These are phyloP conservation scores for Platycnemis pennipes DNA, from an alignment of 2,888 invertebrate species.

Conservation along the genomic window DNA sequence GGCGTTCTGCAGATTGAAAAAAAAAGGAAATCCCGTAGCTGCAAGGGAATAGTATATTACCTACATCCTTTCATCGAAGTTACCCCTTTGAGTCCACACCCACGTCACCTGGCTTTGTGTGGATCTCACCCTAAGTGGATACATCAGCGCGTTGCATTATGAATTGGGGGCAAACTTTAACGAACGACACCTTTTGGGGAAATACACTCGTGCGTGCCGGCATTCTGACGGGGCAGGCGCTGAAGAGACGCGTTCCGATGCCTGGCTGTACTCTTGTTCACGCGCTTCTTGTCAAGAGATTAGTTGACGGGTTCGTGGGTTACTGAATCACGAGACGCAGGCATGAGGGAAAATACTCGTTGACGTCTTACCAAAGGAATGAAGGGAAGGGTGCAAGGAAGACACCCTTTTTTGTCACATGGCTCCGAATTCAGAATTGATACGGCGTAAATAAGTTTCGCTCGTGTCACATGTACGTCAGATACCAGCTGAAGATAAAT, in stretches of 20 bases:
- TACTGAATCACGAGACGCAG: not conserved
- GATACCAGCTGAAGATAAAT: no score
- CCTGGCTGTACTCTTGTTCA: not conserved
- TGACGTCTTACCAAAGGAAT: no score
- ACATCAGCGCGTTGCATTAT: not conserved
- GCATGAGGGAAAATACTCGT: no score
- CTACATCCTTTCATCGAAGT: not conserved
- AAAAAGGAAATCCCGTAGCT: not conserved
- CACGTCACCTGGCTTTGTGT: not conserved
- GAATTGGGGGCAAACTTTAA: conserved; percentile 9
- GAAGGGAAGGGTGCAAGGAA: no score
- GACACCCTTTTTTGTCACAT: no score
- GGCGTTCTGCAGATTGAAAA: not conserved
- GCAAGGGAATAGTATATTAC: conserved; percentile 9
- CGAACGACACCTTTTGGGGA: conserved; percentile 6
- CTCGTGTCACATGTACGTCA: no score
- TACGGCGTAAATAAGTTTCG: no score
- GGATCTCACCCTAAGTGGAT: not conserved
- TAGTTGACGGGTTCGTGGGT: not conserved
- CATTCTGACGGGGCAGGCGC: not conserved
- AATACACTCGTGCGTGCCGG: not conserved
- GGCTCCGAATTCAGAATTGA: no score
- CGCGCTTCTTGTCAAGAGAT: not conserved
- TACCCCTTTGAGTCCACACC: not conserved
- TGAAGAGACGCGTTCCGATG: not conserved